A percentile compares a stretch with the other conserved stretches of the same genome.
Conservation (phyloP, 2,797 vertebrate species). For the Simalia tracyae region DNA sequence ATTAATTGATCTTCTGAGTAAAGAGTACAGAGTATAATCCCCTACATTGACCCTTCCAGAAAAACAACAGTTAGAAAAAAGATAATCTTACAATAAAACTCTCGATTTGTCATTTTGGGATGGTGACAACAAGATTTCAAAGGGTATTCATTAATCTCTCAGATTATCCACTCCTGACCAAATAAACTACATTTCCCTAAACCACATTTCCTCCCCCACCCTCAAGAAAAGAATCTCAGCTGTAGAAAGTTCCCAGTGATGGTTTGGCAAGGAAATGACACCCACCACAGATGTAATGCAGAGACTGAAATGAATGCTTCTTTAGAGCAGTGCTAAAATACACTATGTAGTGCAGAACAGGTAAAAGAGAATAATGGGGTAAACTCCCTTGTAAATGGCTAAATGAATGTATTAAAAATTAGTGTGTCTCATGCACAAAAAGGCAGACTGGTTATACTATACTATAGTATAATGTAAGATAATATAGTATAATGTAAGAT, state of each 20-base stretch:
- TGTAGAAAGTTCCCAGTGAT: neutral
- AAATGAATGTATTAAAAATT: neutral
- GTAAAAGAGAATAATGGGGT: neutral
- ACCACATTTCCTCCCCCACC: neutral
- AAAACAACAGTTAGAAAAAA: neutral
- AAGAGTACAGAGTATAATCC: neutral
- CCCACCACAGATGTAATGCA: neutral
- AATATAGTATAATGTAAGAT: neutral
- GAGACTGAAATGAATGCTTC: neutral
- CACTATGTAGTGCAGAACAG: neutral
- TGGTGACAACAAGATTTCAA: neutral
- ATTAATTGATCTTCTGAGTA: neutral
- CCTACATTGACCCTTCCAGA: neutral
- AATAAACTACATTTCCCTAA: neutral
- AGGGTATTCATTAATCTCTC: neutral
- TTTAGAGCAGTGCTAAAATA: neutral
- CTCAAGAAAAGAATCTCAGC: neutral
- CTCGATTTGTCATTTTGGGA: neutral
- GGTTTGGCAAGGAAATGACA: neutral
- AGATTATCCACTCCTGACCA: neutral
- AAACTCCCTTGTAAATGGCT: neutral
- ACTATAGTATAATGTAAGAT: too few relatives aligned
- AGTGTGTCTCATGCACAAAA: neutral
- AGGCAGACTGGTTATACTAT: neutral
- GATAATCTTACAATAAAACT: neutral